Conservation (phyloP, 2,797 vertebrate genomes). For the Lacerta agilis region DNA sequence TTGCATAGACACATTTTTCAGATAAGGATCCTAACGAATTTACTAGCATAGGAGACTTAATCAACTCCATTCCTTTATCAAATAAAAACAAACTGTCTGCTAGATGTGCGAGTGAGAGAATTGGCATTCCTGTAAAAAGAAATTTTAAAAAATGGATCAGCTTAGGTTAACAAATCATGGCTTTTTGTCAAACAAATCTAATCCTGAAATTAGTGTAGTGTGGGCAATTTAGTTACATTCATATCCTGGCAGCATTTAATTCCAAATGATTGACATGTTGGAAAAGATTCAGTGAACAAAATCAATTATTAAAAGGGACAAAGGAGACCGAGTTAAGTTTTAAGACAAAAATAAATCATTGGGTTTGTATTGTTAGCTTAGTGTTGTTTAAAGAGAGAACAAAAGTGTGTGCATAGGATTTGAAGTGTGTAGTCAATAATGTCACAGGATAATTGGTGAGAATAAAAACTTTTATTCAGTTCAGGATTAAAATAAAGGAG, state of each 20-base stretch:
- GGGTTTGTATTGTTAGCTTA: constrained; percentile 27
- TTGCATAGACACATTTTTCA: background rate
- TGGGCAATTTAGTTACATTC: constrained; percentile 20
- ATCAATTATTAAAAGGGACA: constrained; percentile 8
- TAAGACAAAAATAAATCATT: constrained; percentile 53
- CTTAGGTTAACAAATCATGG: background rate
- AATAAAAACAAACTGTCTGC: constrained; percentile 43
- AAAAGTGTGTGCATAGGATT: constrained; percentile 37
- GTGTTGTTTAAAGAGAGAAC: constrained; percentile 36
- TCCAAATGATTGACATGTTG: constrained; percentile 16
- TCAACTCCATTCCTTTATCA: constrained; percentile 52
- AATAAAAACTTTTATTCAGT: background rate
- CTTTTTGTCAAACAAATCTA: constrained; percentile 28
- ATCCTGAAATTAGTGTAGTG: constrained; percentile 44
- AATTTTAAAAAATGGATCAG: fast-evolving
- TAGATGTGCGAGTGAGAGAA: constrained; percentile 15
- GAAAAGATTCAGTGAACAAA: constrained; percentile 40
- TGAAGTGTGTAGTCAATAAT: constrained; percentile 39
- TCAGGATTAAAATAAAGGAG: background rate
- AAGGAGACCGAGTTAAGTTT: background rate
- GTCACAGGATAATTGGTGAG: background rate
- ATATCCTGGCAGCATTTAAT: background rate
- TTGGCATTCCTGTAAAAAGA: constrained; percentile 27
- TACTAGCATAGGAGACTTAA: constrained; percentile 50
- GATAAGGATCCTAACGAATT: background rate